Conservation (phyloP, 2,797 vertebrate genomes). For the Artibeus lituratus region DNA sequence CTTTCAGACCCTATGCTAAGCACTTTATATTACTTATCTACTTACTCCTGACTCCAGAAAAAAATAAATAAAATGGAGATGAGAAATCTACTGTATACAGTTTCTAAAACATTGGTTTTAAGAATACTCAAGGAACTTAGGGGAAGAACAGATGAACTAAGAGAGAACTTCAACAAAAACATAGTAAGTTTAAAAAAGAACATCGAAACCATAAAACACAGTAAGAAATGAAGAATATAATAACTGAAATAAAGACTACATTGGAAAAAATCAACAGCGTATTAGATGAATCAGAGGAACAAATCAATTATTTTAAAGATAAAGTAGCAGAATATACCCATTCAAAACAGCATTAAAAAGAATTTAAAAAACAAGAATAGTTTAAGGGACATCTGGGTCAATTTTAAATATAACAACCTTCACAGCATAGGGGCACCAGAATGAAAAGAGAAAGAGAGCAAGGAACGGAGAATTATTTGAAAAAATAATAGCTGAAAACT, state of each 20-base stretch:
- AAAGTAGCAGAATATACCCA: not conserved
- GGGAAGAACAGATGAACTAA: not conserved
- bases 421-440: not conserved
- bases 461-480: not conserved
- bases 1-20: not conserved
- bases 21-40: slow-evolving; percentile 2
- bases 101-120: not conserved
- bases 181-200: not conserved
- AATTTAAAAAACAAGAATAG: not conserved
- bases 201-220: not conserved
- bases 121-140: not conserved
- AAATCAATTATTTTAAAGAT: not conserved
- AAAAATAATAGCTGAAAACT: not conserved
- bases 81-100: not conserved
- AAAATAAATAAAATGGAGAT: not conserved
- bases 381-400: not conserved
- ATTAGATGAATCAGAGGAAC: not conserved
- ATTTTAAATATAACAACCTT: not conserved
- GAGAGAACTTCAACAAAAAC: not conserved
- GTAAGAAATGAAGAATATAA: not conserved
- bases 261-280: not conserved
- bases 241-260: not conserved
- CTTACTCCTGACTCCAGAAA: not conserved
- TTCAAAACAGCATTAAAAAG: not conserved
- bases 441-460: not conserved